Evolutionary conservation across 2,888 invertebrate species (phyloP), one percentile per base, ranked within the genome.

Genomic region (Atethmia centrago): DNA sequence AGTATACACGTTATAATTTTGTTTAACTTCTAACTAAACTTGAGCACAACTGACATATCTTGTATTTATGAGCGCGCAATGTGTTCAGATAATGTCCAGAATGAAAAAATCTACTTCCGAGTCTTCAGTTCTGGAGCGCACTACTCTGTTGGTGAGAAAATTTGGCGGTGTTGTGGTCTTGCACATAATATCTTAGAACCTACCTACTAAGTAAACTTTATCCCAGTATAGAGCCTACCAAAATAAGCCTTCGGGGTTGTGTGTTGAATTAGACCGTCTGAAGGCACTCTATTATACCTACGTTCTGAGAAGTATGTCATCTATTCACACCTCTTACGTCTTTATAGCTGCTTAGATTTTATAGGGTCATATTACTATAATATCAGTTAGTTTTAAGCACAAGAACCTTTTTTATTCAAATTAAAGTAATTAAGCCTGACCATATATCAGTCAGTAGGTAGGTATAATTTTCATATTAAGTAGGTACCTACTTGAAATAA

Each of bases 181-280:
- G 28, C 25, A 59, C 47, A 5, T 58, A 9, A 40, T 16, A 28
- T 51, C 16, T 45, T 0, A 49, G 19, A 61, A 58, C 28, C 36
- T 53, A 64, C 16, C 36, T 72, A 14, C 14, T 55, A 36, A 61
- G 49, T 55, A 73, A 65, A 19, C 36, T 21, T 55, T 47, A 45
- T 21, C 55, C 28, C 25, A 40, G 47, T 47, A 36, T 5, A 8
- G n/a, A 42, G 47, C 36, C 51, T 58, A 28, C 56, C 56, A 79
- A 74, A 79, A 67, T 74, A 79, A 79, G 55, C 79, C 64, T 51
- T 40, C 19, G 63, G 59, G 69, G 61, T 55, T 74, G 36, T 61
- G 53, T 62, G 51, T 45, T 61, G 42, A 45, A 65, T 73, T 51
- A 68, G 55, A 58, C 25, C 45, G 56, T 59, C 36, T 56, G 21